Conservation (phyloP, 2,797 vertebrate genomes). For the Leucoraja ocellata region DNA sequence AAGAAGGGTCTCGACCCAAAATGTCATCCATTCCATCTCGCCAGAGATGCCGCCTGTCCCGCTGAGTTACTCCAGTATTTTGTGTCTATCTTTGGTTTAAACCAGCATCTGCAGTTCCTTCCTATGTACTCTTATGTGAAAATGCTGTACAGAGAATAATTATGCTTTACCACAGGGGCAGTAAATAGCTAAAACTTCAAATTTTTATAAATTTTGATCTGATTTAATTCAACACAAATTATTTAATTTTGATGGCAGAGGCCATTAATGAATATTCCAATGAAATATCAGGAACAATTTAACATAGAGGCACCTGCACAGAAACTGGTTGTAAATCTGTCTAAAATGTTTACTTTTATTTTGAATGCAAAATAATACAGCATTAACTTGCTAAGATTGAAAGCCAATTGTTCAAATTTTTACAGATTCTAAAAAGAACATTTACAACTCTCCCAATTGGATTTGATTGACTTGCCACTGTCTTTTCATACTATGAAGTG, state of each 20-base stretch:
- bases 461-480: not conserved
- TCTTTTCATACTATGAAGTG: not conserved
- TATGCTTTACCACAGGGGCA: not conserved
- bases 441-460: not conserved
- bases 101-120: no score
- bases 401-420: not conserved
- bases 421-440: not conserved
- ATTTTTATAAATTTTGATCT: not conserved
- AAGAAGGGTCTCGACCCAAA: no score
- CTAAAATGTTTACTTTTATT: not conserved
- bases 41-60: no score
- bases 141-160: constrained; percentile 3
- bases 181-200: not conserved
- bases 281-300: not conserved
- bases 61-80: no score
- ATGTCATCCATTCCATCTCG: no score
- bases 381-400: not conserved
- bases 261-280: no score
- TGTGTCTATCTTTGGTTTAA: no score
- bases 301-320: not conserved
- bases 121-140: not conserved
- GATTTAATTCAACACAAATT: not conserved
- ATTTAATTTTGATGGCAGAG: not conserved
- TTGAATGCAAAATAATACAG: not conserved
- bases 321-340: not conserved